Percentiles rank a stretch among this genome's conserved stretches.
These are phyloP conservation scores for Diabrotica virgifera DNA, from an alignment of 1,140 invertebrate species.

Conservation along the genomic window DNA sequence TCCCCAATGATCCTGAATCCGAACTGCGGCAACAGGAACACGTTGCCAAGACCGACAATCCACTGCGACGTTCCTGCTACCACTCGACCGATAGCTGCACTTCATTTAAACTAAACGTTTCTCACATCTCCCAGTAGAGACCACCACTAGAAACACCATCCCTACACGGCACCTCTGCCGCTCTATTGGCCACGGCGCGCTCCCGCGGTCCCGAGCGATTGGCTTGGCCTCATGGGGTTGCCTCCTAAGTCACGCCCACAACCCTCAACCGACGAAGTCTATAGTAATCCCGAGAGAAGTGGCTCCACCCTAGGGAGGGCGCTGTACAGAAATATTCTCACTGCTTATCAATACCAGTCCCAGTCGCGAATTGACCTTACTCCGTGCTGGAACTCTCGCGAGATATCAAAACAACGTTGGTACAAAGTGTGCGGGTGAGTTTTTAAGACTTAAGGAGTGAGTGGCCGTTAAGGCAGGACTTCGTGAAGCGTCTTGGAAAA, in stretches of 20 bases:
- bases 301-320: slow-evolving; percentile 43
- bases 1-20: too few relatives aligned
- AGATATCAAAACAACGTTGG: slow-evolving; percentile 32
- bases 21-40: neutral
- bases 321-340: slow-evolving; percentile 26
- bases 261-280: slow-evolving; percentile 26
- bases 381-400: slow-evolving; percentile 42
- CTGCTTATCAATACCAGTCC: slow-evolving; percentile 43
- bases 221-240: slow-evolving; percentile 28
- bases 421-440: slow-evolving; percentile 20
- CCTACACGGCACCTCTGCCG: slow-evolving; percentile 15
- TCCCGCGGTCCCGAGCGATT: slow-evolving; percentile 33
- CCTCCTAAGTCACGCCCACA: slow-evolving; percentile 33
- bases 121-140: slow-evolving; percentile 18
- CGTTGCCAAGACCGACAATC: too few relatives aligned
- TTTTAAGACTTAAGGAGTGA: slow-evolving; percentile 42
- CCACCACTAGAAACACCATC: slow-evolving; percentile 16
- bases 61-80: slow-evolving; percentile 14
- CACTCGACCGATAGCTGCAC: slow-evolving; percentile 15
- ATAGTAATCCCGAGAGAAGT: slow-evolving; percentile 23
- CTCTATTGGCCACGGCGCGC: slow-evolving; percentile 35
- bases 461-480: slow-evolving; percentile 30
- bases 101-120: slow-evolving; percentile 8
- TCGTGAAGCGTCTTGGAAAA: slow-evolving; percentile 24
- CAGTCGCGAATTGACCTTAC: slow-evolving; percentile 44